These are phyloP conservation scores for Halictus rubicundus DNA, from an alignment of 1,140 invertebrate genomes.

Conservation along the genomic window DNA sequence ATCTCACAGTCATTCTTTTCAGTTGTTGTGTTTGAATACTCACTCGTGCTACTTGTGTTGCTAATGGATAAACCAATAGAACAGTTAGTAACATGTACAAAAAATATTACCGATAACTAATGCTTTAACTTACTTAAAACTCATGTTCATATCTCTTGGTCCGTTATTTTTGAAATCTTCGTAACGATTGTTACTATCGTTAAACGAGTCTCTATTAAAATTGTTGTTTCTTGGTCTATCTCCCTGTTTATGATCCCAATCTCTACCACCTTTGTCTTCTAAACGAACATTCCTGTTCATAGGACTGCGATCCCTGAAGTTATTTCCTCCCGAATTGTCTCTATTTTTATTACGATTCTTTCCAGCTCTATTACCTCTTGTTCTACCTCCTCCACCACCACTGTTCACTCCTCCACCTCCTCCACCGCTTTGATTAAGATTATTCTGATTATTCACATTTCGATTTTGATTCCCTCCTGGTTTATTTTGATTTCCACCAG, in stretches of 20 bases:
- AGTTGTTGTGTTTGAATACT: conserved; percentile 77
- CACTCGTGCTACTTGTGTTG: conserved; percentile 45
- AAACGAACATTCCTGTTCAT: conserved; percentile 67
- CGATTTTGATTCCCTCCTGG: conserved; percentile 61
- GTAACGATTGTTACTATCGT: conserved; percentile 61
- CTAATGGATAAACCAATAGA: conserved; percentile 11
- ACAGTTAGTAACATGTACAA: background rate
- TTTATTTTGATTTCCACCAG: conserved; percentile 65
- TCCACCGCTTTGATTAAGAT: conserved; percentile 44
- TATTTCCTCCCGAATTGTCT: conserved; percentile 61
- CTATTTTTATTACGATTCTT: conserved; percentile 71
- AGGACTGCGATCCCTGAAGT: conserved; percentile 76
- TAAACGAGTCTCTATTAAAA: conserved; percentile 66
- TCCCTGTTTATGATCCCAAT: conserved; percentile 64
- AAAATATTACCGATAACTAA: background rate
- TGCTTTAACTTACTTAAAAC: conserved; percentile 63
- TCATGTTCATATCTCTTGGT: conserved; percentile 54
- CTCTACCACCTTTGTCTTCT: conserved; percentile 65
- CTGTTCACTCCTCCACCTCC: conserved; percentile 21
- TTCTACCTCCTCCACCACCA: conserved; percentile 20
- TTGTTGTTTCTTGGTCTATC: conserved; percentile 53
- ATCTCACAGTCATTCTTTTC: conserved; percentile 94
- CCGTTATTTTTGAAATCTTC: conserved; percentile 68
- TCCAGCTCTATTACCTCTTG: conserved; percentile 65
- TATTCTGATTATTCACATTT: conserved; percentile 52